Evolutionary conservation across 2,113 vertebrate genomes (phyloP).

Genomic region (Perca flavescens): DNA sequence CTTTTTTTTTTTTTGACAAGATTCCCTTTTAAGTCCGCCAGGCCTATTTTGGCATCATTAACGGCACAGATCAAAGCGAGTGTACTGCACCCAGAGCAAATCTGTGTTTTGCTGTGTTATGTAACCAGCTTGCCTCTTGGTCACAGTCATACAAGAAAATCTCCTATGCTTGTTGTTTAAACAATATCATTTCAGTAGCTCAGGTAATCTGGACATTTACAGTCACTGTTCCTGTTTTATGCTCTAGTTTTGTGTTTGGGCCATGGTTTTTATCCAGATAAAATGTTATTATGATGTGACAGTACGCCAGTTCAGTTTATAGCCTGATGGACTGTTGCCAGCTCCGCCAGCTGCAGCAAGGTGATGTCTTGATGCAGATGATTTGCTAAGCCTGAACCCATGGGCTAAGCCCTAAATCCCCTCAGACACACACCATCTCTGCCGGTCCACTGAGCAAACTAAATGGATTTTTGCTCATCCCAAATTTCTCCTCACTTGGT

Average conservation of each 20-base stretch:
- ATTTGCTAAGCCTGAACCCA: slow-evolving; percentile 53
- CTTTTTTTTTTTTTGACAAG: not conserved
- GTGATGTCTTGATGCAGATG: slow-evolving; percentile 55
- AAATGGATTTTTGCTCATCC: slow-evolving; percentile 45
- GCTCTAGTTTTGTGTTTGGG: not conserved
- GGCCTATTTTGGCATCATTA: slow-evolving; percentile 47
- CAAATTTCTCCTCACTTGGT: slow-evolving; percentile 40
- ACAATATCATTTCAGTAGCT: slow-evolving; percentile 29
- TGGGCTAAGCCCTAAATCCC: slow-evolving; percentile 67
- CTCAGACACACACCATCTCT: slow-evolving; percentile 36
- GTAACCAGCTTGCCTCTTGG: slow-evolving; percentile 40
- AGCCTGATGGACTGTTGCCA: not conserved
- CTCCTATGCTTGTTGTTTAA: slow-evolving; percentile 11
- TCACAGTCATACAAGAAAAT: slow-evolving; percentile 26
- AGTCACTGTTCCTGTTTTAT: not conserved
- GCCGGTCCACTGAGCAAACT: slow-evolving; percentile 44
- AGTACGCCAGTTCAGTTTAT: not conserved
- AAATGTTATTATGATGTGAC: not conserved
- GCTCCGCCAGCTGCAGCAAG: slow-evolving; percentile 18
- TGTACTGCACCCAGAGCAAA: slow-evolving; percentile 30
- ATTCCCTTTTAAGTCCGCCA: slow-evolving; percentile 42
- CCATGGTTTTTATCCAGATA: not conserved
- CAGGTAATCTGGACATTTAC: slow-evolving; percentile 13
- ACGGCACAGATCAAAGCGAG: slow-evolving; percentile 14
- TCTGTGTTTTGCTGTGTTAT: slow-evolving; percentile 49